Base-by-base conservation (phyloP, 2,113 vertebrate genomes). In the Nesoenas mayeri region DNA sequence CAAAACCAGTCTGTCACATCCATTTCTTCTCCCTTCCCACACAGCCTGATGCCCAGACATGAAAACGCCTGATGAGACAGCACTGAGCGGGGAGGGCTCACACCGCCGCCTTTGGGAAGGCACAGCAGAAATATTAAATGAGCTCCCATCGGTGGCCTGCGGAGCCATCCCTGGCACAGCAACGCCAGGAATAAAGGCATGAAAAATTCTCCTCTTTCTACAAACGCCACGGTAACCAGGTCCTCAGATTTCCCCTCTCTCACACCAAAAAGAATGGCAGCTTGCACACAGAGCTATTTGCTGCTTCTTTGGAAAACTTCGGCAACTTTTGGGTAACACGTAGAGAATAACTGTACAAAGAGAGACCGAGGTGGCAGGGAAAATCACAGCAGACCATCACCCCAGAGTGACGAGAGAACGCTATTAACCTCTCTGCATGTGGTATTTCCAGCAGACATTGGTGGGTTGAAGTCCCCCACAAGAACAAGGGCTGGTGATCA, bases 41-140 rank as follows among this genome's bases (percentile, higher is more conserved):
- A 28, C 38, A 44, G n/a, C 65, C 44, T 32, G 25, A 14, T 5
- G n/a, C 14, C 32, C 28, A 58, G 42, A 17, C 26, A 24, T 9
- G 26, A 62, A 50, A 74, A 42, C 0, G 4, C 26, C 42, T n/a
- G 50, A 25, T 36, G 50, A 64, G 62, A 70, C 40, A 36, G 6
- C 6, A 9, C 31, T 10, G 32, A 65, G 10, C 25, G 34, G 64
- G 58, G 16, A 34, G 38, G 11, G 21, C 48, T 80, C 54, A 42
- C 0, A 1, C 40, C 48, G 20, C 48, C 1, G 0, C 40, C 40
- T 8, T 22, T 0, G 0, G 56, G 50, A 48, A 67, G 77, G 69
- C 50, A 73, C 20, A 40, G 40, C 65, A 40, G n/a, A 31, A 48
- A 48, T 17, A 65, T 60, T 12, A 40, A 31, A 10, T 1, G 9